A percentile compares a stretch with the other conserved stretches of the same genome.
phyloP scores from a whole-genome alignment of 1,140 invertebrate species.

The Drosophila insularis region DNA sequence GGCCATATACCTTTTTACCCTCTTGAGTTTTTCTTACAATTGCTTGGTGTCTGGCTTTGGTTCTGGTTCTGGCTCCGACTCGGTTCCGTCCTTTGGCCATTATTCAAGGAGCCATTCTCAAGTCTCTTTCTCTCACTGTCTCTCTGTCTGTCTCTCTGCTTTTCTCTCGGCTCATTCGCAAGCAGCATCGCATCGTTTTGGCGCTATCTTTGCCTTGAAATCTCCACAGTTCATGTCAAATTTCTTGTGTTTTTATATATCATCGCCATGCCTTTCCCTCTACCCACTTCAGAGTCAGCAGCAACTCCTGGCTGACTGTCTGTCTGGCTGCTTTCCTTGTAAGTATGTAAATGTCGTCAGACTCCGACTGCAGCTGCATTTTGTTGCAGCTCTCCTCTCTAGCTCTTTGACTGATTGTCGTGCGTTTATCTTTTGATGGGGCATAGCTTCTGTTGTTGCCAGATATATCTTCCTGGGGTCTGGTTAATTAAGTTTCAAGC shows the following conservation, averaged over 20 bases:
- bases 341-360: slow-evolving; percentile 73
- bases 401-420: slow-evolving; percentile 74
- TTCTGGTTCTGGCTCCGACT: background rate
- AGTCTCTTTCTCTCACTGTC: slow-evolving; percentile 31
- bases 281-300: slow-evolving; percentile 17
- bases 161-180: slow-evolving; percentile 43
- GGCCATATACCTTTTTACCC: slow-evolving; percentile 22
- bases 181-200: slow-evolving; percentile 66
- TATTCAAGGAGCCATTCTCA: slow-evolving; percentile 68
- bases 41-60: slow-evolving; percentile 45
- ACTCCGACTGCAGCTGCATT: slow-evolving; percentile 50
- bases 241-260: slow-evolving; percentile 81
- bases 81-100: slow-evolving; percentile 64
- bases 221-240: slow-evolving; percentile 80
- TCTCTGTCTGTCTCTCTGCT: slow-evolving; percentile 16
- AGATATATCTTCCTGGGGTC: slow-evolving; percentile 37
- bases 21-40: slow-evolving; percentile 79
- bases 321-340: slow-evolving; percentile 61
- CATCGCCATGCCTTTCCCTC: slow-evolving; percentile 60
- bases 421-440: slow-evolving; percentile 74
- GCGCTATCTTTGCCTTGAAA: slow-evolving; percentile 78
- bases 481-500: slow-evolving; percentile 75
- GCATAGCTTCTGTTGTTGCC: slow-evolving; percentile 71
- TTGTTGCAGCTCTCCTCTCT: slow-evolving; percentile 24
- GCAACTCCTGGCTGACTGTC: slow-evolving; percentile 14